A percentile compares a stretch with the other conserved stretches of the same genome.
Conservation (phyloP, 2,797 vertebrate genomes). For the Anabacerthia variegaticeps region DNA sequence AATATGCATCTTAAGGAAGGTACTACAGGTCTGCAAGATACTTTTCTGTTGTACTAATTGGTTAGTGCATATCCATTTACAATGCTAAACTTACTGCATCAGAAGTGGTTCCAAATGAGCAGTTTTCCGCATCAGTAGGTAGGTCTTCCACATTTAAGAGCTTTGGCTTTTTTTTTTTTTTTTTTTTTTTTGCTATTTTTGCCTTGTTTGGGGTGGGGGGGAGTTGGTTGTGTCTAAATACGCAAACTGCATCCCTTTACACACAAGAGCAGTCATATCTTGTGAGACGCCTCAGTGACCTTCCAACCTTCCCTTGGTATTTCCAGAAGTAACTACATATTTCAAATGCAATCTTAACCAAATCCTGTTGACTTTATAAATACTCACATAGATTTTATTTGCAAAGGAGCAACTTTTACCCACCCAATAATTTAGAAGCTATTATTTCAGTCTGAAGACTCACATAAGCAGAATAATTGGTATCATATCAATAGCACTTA, state of each 20-base stretch:
- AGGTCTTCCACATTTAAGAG: not conserved
- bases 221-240: not conserved
- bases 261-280: not conserved
- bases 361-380: not conserved
- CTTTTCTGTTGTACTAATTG: not conserved
- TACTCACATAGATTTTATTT: not conserved
- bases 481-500: constrained; percentile 73
- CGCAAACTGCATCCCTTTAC: not conserved
- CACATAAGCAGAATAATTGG: constrained; percentile 54
- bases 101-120: not conserved
- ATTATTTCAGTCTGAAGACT: constrained; percentile 34
- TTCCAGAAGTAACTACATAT: not conserved
- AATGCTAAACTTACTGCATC: not conserved
- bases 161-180: not conserved
- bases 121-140: not conserved
- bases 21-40: not conserved
- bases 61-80: not conserved
- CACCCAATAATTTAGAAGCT: constrained; percentile 2
- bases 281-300: not conserved
- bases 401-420: not conserved
- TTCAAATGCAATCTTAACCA: not conserved
- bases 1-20: not conserved
- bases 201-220: not conserved
- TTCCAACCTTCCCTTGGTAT: not conserved
- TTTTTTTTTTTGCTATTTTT: not conserved